Conservation (phyloP, 1,140 invertebrate species). For the Portunus trituberculatus region DNA sequence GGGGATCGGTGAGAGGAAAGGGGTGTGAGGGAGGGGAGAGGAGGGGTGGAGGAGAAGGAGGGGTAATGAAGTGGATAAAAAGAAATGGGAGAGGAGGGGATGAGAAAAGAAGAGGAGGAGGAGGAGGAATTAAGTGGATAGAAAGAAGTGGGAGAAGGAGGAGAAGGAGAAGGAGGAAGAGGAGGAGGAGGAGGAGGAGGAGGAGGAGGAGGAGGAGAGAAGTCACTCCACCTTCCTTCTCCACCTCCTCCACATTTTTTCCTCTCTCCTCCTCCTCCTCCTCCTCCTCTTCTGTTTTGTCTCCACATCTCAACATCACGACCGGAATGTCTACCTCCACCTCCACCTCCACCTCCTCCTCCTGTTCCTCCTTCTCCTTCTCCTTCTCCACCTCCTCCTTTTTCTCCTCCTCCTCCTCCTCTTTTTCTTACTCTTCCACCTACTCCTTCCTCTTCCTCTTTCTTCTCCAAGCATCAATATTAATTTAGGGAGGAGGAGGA, state of each 20-base stretch:
- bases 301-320: too few relatives aligned
- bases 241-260: background rate
- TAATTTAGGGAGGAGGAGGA: background rate
- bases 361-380: background rate
- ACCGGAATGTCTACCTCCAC: background rate
- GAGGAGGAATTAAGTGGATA: background rate
- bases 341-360: background rate
- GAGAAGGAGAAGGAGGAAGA: background rate
- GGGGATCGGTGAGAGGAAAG: background rate
- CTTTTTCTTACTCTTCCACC: background rate
- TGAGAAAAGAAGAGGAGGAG: background rate
- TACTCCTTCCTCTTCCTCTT: background rate
- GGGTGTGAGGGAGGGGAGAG: background rate
- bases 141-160: background rate
- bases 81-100: background rate
- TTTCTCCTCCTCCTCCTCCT: background rate
- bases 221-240: background rate
- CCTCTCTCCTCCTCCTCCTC: too few relatives aligned
- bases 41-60: background rate
- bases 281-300: too few relatives aligned
- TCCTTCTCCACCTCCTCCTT: background rate
- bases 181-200: conserved; percentile 15
- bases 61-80: background rate
- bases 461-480: background rate
- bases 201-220: background rate